Percentiles rank a stretch among this genome's conserved stretches.
Conservation (phyloP, 2,113 vertebrate species). For the Hippotragus niger region DNA sequence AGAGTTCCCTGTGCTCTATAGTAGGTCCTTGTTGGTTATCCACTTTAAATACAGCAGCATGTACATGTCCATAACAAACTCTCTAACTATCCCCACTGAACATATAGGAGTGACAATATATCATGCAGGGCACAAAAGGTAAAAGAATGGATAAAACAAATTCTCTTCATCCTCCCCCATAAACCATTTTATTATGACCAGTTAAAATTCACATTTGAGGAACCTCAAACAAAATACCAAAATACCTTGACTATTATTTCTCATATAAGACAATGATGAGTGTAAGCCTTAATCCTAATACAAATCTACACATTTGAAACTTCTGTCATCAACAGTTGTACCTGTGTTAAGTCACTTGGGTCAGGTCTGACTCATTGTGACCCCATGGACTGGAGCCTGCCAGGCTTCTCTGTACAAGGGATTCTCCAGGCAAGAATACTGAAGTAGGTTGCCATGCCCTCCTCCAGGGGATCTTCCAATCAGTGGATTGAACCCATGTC, state of each 20-base stretch:
- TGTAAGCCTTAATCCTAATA: neutral
- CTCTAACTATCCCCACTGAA: neutral
- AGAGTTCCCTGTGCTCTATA: neutral
- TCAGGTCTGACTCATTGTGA: neutral
- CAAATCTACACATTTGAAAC: neutral
- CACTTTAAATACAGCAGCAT: neutral
- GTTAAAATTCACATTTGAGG: neutral
- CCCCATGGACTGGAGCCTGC: neutral
- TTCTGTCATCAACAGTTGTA: neutral
- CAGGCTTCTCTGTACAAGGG: neutral
- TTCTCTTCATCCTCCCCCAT: neutral
- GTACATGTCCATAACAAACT: neutral
- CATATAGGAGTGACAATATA: neutral
- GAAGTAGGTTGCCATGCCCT: neutral
- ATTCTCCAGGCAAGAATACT: neutral
- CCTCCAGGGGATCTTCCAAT: neutral
- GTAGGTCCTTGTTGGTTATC: neutral
- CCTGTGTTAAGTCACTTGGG: neutral
- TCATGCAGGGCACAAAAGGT: neutral
- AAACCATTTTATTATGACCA: slow-evolving; percentile 2
- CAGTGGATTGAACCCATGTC: neutral
- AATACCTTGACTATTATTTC: neutral
- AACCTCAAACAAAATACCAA: neutral
- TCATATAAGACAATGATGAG: neutral
- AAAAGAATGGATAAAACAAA: slow-evolving; percentile 15